Conservation (phyloP, 1,140 invertebrate genomes). For the Thaumetopoea pityocampa region DNA sequence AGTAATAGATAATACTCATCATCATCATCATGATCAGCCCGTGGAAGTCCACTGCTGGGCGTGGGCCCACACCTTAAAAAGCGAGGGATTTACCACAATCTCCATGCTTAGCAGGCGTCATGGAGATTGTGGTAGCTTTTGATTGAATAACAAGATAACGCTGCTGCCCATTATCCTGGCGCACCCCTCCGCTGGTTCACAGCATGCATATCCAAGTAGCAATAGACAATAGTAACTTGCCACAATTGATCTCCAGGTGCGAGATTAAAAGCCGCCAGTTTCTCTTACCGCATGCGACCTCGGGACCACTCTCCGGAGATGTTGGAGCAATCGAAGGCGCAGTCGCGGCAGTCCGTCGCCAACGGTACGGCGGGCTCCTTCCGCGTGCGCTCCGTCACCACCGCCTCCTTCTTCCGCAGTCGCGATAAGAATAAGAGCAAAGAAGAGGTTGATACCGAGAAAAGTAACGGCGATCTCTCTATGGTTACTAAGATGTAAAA, state of each 20-base stretch:
- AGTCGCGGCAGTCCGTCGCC: slow-evolving; percentile 20
- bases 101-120: no score
- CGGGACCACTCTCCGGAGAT: slow-evolving; percentile 46
- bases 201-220: no score
- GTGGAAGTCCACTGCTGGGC: no score
- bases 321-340: slow-evolving; percentile 36
- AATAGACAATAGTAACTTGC: no score
- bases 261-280: slow-evolving; percentile 56
- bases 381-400: slow-evolving; percentile 54
- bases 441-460: slow-evolving; percentile 24
- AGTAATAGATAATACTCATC: no score
- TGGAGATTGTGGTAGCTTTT: no score
- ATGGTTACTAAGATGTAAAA: slow-evolving; percentile 50
- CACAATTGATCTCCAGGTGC: slow-evolving; percentile 28
- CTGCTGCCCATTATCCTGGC: no score
- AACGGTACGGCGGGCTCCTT: slow-evolving; percentile 59
- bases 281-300: slow-evolving; percentile 48
- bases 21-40: no score
- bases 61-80: no score
- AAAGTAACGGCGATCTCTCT: slow-evolving; percentile 41
- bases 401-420: slow-evolving; percentile 51
- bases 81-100: no score
- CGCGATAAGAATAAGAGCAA: slow-evolving; percentile 41
- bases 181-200: no score
- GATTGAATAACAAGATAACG: no score